Conservation (phyloP, 2,888 invertebrate species). For the Pammene fasciana region DNA sequence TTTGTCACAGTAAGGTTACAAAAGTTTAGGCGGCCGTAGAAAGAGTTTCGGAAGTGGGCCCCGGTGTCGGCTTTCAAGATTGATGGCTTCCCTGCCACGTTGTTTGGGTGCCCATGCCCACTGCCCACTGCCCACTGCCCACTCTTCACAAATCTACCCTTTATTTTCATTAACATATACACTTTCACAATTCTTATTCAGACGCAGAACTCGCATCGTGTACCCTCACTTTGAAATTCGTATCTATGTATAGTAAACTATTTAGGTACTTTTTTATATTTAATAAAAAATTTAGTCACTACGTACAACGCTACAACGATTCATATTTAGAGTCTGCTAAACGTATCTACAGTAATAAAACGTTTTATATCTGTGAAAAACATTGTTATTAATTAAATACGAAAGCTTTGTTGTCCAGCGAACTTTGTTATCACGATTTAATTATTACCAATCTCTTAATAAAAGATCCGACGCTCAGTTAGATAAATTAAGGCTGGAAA, state of each 20-base stretch:
- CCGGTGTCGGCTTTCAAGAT: constrained; percentile 74
- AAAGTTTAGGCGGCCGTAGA: constrained; percentile 69
- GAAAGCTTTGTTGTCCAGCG: constrained; percentile 21
- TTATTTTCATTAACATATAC: constrained; percentile 62
- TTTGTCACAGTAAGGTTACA: constrained; percentile 74
- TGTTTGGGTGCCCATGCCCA: constrained; percentile 57
- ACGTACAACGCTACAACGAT: too few relatives aligned
- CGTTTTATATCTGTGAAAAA: too few relatives aligned
- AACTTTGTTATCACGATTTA: constrained; percentile 30
- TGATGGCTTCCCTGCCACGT: constrained; percentile 64
- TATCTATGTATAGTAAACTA: background rate
- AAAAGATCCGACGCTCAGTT: constrained; percentile 36
- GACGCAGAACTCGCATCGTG: constrained; percentile 42
- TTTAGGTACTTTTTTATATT: too few relatives aligned
- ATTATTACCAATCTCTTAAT: constrained; percentile 39
- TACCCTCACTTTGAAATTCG: background rate
- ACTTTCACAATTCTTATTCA: constrained; percentile 60
- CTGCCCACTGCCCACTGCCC: too few relatives aligned
- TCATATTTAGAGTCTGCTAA: too few relatives aligned
- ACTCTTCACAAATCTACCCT: constrained; percentile 57
- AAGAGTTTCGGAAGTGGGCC: constrained; percentile 67
- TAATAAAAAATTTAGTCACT: too few relatives aligned
- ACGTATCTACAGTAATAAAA: too few relatives aligned
- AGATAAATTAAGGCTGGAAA: constrained; percentile 36
- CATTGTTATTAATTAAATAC: background rate